A percentile compares a stretch with the other conserved stretches of the same genome.
phyloP scores from a whole-genome alignment of 2,113 vertebrate genomes.

The Mohoua ochrocephala region DNA sequence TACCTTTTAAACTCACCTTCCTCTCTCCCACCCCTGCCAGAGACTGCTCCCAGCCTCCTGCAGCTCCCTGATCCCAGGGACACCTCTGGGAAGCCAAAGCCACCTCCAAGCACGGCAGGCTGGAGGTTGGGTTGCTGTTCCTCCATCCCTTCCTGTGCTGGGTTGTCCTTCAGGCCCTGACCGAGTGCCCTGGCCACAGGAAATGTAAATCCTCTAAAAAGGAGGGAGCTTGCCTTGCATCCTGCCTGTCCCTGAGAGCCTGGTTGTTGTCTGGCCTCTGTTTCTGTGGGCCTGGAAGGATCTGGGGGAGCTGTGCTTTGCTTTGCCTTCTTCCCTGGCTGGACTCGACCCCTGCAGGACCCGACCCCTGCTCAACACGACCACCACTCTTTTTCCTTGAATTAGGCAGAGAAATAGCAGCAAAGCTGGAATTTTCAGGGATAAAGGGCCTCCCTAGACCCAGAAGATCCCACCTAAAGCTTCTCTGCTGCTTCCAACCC shows the following conservation, averaged over 20 bases:
- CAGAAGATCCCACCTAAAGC: neutral
- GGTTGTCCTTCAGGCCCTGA: neutral
- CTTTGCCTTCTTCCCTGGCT: neutral
- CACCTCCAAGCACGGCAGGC: accelerated
- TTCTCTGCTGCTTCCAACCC: neutral
- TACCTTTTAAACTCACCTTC: neutral
- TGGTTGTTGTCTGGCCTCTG: neutral
- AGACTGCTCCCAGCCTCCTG: neutral
- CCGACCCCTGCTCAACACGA: neutral
- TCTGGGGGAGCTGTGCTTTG: neutral
- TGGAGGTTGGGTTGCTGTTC: neutral
- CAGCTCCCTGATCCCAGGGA: neutral
- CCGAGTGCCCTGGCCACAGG: no score
- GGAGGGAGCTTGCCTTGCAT: neutral
- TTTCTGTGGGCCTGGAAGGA: neutral
- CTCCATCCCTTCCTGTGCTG: neutral
- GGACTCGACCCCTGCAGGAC: neutral
- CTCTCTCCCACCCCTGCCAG: neutral
- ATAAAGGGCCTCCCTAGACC: neutral
- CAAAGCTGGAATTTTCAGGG: neutral
- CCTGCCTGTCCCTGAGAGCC: no score
- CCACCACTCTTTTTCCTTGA: accelerated
- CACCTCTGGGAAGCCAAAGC: neutral
- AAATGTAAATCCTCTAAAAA: neutral
- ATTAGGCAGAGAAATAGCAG: neutral